Base-by-base conservation (phyloP, 2,797 vertebrate species). In the Fistularia commersonii region DNA sequence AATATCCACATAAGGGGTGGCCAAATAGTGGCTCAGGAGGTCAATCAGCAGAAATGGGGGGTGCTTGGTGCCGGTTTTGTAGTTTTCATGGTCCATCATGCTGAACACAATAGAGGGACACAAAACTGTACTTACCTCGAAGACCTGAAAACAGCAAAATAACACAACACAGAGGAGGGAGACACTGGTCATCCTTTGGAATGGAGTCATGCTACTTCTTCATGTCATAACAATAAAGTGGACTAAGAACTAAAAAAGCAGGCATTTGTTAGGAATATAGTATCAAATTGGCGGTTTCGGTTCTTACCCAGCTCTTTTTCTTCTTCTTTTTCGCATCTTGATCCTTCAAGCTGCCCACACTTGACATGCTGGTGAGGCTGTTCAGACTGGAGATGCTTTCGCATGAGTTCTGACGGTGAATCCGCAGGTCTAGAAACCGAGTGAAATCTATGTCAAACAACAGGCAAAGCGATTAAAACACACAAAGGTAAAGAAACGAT, bases 311-410 rank as follows among this genome's bases (percentile, higher is more conserved):
- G 76, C 92, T 98, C 86, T 97, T 98, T 53, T 99, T 99, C 69
- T 98, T 99, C 84, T 98, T 99, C 82, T 98, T 99, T 77, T 99
- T 99, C 35, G 93, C 93, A 0, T 99, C 96, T 0, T 93, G 89
- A 0, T 97, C 96, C 78, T 98, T 98, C 76, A 93, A 56, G 73
- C 96, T 98, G 74, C 95, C 92, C 0, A 96, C 31, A 74, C 96
- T 98, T 44, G 94, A 99, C 80, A 95, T 91, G 77, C 96, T 99
- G 79, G 93, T 94, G 81, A 97, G 90, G 82, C 96, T 98, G 85
- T 97, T 97, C 61, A 98, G 91, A 61, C 96, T 98, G 13, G 94
- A 94, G 86, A 99, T 95, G 86, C 96, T 99, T 73, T 99, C 96
- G 0, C 94, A 98, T 8, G 96, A 98, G 81, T 99, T 99, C 83